Evolutionary conservation across 2,113 vertebrate species (phyloP).

Genomic region (Pituophis catenifer): DNA sequence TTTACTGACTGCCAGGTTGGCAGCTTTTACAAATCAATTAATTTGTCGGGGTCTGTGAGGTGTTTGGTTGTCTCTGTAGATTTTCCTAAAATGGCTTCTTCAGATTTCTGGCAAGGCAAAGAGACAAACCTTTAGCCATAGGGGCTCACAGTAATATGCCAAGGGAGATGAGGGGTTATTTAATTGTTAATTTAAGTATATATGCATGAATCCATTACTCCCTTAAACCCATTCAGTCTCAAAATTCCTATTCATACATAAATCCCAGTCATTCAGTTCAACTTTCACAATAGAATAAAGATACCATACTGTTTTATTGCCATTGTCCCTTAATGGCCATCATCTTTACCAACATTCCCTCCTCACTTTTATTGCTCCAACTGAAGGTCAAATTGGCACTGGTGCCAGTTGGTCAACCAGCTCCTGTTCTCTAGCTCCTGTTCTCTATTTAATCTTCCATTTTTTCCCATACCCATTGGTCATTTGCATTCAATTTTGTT

Average conservation of each 20-base stretch:
- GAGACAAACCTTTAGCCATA: neutral
- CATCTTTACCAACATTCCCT: neutral
- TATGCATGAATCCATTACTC: neutral
- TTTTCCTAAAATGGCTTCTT: neutral
- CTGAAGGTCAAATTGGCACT: neutral
- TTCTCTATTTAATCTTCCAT: neutral
- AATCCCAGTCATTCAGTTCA: neutral
- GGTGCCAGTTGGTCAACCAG: neutral
- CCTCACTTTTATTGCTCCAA: neutral
- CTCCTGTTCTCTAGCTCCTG: neutral
- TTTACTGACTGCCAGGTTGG: neutral
- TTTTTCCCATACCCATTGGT: neutral
- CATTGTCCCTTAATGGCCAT: neutral
- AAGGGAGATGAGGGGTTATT: neutral
- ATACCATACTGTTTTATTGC: neutral
- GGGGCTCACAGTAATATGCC: neutral
- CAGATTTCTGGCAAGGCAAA: neutral
- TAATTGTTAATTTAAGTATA: neutral
- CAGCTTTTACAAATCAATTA: neutral
- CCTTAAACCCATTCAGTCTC: neutral
- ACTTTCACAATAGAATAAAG: neutral
- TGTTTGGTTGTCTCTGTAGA: neutral
- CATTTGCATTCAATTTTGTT: neutral
- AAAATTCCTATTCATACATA: neutral
- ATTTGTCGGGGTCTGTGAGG: neutral